phyloP scores from a whole-genome alignment of 2,888 invertebrate genomes.

The Cordylochernes scorpioides region DNA sequence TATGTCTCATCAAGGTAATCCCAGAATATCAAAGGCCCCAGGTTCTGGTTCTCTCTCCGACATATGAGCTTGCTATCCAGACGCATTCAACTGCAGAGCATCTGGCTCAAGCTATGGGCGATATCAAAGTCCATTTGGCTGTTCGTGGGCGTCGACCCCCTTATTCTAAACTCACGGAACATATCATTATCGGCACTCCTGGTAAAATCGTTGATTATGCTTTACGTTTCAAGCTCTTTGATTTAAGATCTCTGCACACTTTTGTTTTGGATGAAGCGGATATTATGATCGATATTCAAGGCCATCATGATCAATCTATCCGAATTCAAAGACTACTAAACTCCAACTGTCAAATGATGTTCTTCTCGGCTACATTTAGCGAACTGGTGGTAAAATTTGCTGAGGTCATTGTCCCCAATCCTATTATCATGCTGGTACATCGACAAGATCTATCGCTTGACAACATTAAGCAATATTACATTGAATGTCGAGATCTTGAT shows the following conservation, averaged over 20 bases:
- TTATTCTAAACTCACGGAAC: conserved; percentile 50
- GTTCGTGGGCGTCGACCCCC: conserved; percentile 51
- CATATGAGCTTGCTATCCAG: conserved; percentile 88
- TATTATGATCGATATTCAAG: conserved; percentile 94
- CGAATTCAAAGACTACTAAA: conserved; percentile 70
- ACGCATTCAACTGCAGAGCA: conserved; percentile 81
- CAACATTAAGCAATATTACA: conserved; percentile 89
- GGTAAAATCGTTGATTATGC: conserved; percentile 92
- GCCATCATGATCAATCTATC: conserved; percentile 87
- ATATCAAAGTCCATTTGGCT: conserved; percentile 66
- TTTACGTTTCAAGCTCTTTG: conserved; percentile 53
- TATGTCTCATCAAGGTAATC: conserved; percentile 80
- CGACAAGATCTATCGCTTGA: conserved; percentile 71
- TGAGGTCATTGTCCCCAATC: conserved; percentile 66
- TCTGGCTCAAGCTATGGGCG: conserved; percentile 76
- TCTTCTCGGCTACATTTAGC: conserved; percentile 93
- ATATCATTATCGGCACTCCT: conserved; percentile 88
- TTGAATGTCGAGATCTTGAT: conserved; percentile 51
- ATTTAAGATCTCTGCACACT: conserved; percentile 51
- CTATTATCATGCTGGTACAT: conserved; percentile 39
- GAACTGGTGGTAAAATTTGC: conserved; percentile 85
- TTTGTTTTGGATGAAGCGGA: conserved; percentile 98
- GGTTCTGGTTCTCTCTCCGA: conserved; percentile 79
- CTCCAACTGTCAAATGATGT: conserved; percentile 84
- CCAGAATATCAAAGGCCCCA: conserved; percentile 40